Evolutionary conservation across 2,797 vertebrate genomes (phyloP).

Genomic region (Coilia nasus): DNA sequence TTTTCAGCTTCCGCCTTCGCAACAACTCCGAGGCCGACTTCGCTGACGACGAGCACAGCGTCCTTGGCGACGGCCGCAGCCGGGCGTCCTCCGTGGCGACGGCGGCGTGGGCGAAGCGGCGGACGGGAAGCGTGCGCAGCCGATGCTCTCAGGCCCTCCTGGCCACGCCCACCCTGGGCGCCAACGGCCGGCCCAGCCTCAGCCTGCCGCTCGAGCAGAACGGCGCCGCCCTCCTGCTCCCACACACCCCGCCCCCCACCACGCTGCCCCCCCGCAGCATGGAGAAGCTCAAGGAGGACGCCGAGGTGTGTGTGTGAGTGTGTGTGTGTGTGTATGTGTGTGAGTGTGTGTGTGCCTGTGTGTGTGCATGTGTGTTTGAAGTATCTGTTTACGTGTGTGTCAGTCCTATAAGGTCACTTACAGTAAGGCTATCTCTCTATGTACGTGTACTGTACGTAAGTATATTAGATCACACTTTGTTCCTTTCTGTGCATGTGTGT

Average conservation of each 20-base stretch:
- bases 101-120: conserved; percentile 80
- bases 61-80: conserved; percentile 81
- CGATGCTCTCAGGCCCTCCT: conserved; percentile 78
- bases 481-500: too few relatives aligned
- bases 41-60: conserved; percentile 88
- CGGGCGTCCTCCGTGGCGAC: conserved; percentile 81
- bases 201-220: conserved; percentile 91
- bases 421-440: too few relatives aligned
- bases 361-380: neutral
- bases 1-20: conserved; percentile 73
- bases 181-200: conserved; percentile 85
- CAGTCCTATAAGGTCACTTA: too few relatives aligned
- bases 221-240: conserved; percentile 79
- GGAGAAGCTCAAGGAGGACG: conserved; percentile 79
- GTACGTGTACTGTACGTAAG: too few relatives aligned
- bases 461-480: too few relatives aligned
- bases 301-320: conserved; percentile 35
- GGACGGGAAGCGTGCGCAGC: conserved; percentile 82
- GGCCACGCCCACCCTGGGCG: conserved; percentile 67
- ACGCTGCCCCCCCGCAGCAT: conserved; percentile 78
- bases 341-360: neutral
- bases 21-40: conserved; percentile 76
- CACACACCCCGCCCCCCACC: conserved; percentile 62
- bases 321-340: neutral
- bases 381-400: neutral